Base-by-base conservation (phyloP, 2,888 invertebrate species). In the Acleris emargana region DNA sequence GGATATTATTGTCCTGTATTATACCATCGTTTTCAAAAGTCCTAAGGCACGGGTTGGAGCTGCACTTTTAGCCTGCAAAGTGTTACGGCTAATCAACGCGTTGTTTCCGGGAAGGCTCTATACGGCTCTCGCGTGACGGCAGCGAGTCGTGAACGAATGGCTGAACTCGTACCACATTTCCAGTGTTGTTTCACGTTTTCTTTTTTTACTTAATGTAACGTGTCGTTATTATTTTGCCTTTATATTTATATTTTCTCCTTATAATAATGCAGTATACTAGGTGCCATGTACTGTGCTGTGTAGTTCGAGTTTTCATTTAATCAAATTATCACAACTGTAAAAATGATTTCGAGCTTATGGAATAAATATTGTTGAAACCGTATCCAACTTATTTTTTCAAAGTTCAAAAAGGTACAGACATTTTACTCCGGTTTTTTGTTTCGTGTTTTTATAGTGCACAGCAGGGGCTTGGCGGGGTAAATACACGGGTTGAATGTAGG, bases 401-500 rank as follows among this genome's bases (percentile, higher is more conserved):
- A 38, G 11, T 38, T 38, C 38, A 13, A 38, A 13, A 13, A 38
- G 38, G 16, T 16, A 25, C 3, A 25, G 51, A 20, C 1, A n/a
- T 28, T 38, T 38, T 11, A 49, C 18, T 32, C 3, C 16, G 13
- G 16, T 18, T 38, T 22, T 55, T 53, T 25, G 54, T 25, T 75
- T 79, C 77, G 76, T 79, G 78, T 80, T 79, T 73, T 75, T 74
- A 67, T 76, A 76, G 79, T 77, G 32, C 72, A 71, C 71, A 68
- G 71, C 69, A 72, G 74, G 80, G 79, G 76, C 73, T 76, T 54
- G 69, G 71, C 70, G 70, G 73, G 77, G 78, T 77, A 79, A 80
- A 79, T 74, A 77, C 73, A 77, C 83, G 72, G 67, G 72, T 78
- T 70, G 75, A 81, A 89, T 86, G 79, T 89, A 86, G 88, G 89